These are phyloP conservation scores for Danio jaintianensis DNA, from an alignment of 2,797 vertebrate genomes.

Conservation along the genomic window DNA sequence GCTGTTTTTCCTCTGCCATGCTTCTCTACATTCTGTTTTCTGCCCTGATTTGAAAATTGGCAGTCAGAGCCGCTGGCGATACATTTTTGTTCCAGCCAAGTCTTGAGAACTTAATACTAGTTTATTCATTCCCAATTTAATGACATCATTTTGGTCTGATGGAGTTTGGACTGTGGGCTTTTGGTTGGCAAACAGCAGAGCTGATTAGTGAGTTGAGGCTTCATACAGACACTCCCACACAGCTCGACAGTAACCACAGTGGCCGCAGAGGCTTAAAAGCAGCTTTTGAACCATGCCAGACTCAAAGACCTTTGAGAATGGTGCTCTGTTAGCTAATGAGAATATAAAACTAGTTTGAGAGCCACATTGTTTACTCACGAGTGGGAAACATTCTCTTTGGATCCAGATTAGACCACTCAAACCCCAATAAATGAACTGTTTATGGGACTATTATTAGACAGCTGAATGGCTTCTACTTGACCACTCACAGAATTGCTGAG, in stretches of 20 bases:
- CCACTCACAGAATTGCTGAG: slow-evolving; percentile 51
- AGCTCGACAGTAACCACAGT: slow-evolving; percentile 22
- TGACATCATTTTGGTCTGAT: slow-evolving; percentile 76
- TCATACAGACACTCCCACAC: slow-evolving; percentile 50
- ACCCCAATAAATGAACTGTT: slow-evolving; percentile 66
- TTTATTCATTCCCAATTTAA: slow-evolving; percentile 76
- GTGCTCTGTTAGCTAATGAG: slow-evolving; percentile 77
- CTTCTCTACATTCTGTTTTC: slow-evolving; percentile 28
- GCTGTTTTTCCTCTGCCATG: slow-evolving; percentile 70
- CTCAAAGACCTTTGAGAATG: slow-evolving; percentile 72
- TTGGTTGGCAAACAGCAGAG: slow-evolving; percentile 63
- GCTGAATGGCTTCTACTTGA: slow-evolving; percentile 62
- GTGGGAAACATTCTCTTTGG: slow-evolving; percentile 72
- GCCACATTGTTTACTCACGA: slow-evolving; percentile 74
- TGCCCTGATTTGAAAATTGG: slow-evolving; percentile 74
- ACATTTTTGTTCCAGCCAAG: slow-evolving; percentile 70
- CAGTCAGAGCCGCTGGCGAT: slow-evolving; percentile 70
- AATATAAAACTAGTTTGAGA: slow-evolving; percentile 76
- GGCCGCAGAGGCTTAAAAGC: slow-evolving; percentile 37
- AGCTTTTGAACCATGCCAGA: slow-evolving; percentile 50
- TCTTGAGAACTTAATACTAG: slow-evolving; percentile 72
- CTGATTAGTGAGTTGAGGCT: slow-evolving; percentile 42
- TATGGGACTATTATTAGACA: slow-evolving; percentile 63
- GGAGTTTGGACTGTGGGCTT: slow-evolving; percentile 70
- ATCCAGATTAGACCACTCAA: slow-evolving; percentile 67